Evolutionary conservation across 2,888 invertebrate genomes (phyloP).

Genomic region (Drosophila hamatofila): DNA sequence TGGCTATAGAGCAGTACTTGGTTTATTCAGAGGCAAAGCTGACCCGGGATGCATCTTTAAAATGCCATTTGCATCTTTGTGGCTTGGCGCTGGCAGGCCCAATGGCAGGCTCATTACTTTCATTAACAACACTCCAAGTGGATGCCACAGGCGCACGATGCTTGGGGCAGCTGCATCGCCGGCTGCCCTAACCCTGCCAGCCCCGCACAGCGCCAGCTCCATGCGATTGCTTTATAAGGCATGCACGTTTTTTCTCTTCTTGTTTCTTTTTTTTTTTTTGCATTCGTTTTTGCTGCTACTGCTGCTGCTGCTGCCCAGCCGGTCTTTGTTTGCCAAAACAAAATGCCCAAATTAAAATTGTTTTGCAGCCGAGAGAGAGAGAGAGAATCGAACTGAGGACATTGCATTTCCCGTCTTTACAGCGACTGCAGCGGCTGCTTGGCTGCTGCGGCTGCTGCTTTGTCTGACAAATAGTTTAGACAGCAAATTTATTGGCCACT

Average conservation of each 20-base stretch:
- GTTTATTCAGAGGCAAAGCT: conserved; percentile 31
- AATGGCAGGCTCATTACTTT: conserved; percentile 78
- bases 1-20: not conserved
- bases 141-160: conserved; percentile 66
- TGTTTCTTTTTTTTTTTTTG: not conserved
- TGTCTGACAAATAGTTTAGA: conserved; percentile 85
- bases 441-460: conserved; percentile 46
- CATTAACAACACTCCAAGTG: conserved; percentile 77
- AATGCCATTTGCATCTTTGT: conserved; percentile 84
- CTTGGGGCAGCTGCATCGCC: conserved; percentile 57
- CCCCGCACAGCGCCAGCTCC: conserved; percentile 24
- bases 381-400: conserved; percentile 54
- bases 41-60: conserved; percentile 82
- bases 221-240: conserved; percentile 70
- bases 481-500: conserved; percentile 85
- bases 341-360: conserved; percentile 82
- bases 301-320: conserved; percentile 32
- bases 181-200: conserved; percentile 25
- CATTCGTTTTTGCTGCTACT: conserved; percentile 24
- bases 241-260: conserved; percentile 65
- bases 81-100: conserved; percentile 66
- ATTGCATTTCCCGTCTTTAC: conserved; percentile 63
- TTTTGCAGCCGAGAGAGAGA: conserved; percentile 50
- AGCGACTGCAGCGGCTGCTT: conserved; percentile 11
- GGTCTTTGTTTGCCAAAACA: conserved; percentile 74